These are phyloP conservation scores for Tribolium madens DNA, from an alignment of 1,140 invertebrate genomes.

Conservation along the genomic window DNA sequence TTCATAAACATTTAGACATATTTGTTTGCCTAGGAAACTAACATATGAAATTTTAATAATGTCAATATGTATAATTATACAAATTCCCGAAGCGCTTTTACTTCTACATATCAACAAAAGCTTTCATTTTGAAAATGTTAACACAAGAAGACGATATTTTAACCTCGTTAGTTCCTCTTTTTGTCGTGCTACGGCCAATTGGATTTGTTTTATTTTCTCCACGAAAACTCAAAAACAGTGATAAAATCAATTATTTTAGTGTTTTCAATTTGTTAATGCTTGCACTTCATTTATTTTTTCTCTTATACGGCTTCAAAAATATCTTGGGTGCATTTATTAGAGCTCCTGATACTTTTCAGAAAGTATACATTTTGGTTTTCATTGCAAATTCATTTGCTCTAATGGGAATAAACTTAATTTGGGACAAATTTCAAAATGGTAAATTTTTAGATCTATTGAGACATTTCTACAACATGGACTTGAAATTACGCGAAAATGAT, in stretches of 20 bases:
- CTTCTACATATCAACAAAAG: neutral
- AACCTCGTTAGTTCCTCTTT: neutral
- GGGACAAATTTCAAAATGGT: neutral
- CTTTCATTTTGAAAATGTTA: neutral
- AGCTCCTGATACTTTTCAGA: neutral
- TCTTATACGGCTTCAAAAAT: neutral
- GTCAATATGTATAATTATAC: neutral
- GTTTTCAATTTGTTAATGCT: neutral
- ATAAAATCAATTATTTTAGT: neutral
- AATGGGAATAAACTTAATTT: neutral
- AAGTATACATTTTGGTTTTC: neutral
- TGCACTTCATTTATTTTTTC: neutral
- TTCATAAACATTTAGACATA: too few relatives aligned
- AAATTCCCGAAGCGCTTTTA: neutral
- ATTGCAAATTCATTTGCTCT: neutral
- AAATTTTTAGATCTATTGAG: neutral
- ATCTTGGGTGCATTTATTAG: neutral
- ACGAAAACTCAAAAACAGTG: neutral
- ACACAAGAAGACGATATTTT: neutral
- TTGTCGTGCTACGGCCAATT: neutral
- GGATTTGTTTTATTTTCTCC: neutral
- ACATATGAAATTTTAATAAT: too few relatives aligned
- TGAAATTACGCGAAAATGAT: neutral
- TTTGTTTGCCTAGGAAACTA: too few relatives aligned
- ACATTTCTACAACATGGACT: neutral